Conservation (phyloP, 2,888 invertebrate genomes). For the Sialis lutaria region DNA sequence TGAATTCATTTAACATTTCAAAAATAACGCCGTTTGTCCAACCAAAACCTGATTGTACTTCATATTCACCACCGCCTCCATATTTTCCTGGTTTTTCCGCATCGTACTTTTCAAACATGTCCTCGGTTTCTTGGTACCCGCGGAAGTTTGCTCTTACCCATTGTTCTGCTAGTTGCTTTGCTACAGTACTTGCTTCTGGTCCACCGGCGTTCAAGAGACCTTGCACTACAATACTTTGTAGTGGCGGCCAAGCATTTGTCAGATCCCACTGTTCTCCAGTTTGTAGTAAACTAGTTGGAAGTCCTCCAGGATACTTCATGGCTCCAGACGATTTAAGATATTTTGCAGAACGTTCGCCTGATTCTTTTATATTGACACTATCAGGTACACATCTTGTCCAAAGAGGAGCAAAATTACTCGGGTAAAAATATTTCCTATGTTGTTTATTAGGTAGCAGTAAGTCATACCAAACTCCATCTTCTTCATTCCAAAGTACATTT, state of each 20-base stretch:
- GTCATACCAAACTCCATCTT: slow-evolving; percentile 66
- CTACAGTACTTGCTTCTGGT: slow-evolving; percentile 34
- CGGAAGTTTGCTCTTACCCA: slow-evolving; percentile 52
- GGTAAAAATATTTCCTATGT: slow-evolving; percentile 47
- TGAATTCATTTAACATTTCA: neutral
- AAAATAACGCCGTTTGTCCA: slow-evolving; percentile 49
- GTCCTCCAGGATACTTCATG: slow-evolving; percentile 42
- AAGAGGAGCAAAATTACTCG: slow-evolving; percentile 54
- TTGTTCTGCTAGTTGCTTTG: slow-evolving; percentile 42
- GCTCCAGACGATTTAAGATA: slow-evolving; percentile 31
- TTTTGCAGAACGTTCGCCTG: slow-evolving; percentile 31
- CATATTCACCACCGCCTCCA: slow-evolving; percentile 67
- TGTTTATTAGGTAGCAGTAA: slow-evolving; percentile 39
- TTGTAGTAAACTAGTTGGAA: slow-evolving; percentile 44
- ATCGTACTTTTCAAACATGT: slow-evolving; percentile 62
- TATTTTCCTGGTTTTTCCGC: slow-evolving; percentile 41
- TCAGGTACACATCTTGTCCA: slow-evolving; percentile 45
- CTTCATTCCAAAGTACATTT: slow-evolving; percentile 55
- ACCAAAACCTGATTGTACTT: slow-evolving; percentile 58
- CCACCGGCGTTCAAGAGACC: slow-evolving; percentile 42
- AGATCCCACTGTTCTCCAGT: slow-evolving; percentile 66
- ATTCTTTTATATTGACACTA: slow-evolving; percentile 19
- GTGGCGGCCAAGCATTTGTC: slow-evolving; percentile 76
- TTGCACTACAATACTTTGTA: slow-evolving; percentile 55
- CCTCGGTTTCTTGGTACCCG: slow-evolving; percentile 29